Evolutionary conservation across 92 coral and sea anemone genomes (phyloP).

Genomic region (Siderastrea siderea): DNA sequence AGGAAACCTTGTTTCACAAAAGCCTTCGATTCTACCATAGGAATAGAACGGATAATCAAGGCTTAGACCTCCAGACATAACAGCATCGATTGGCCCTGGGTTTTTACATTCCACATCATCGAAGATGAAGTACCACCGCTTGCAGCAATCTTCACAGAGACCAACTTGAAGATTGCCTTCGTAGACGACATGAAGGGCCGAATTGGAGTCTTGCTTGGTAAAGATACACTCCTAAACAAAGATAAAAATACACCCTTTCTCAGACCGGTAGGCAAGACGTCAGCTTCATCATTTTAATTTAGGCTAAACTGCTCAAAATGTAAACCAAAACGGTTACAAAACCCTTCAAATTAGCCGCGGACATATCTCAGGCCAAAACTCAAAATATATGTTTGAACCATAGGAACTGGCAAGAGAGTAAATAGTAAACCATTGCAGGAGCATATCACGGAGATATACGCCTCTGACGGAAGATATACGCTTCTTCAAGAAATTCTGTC

Average conservation of each 20-base stretch:
- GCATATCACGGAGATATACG: too few relatives aligned
- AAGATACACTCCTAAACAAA: constrained; percentile 61
- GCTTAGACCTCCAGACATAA: constrained; percentile 85
- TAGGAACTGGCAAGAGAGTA: too few relatives aligned
- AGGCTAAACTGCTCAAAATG: too few relatives aligned
- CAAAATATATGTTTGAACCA: too few relatives aligned
- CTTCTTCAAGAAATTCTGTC: too few relatives aligned
- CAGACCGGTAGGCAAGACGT: too few relatives aligned
- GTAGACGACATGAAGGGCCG: constrained; percentile 68
- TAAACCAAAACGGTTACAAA: too few relatives aligned
- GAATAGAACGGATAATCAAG: constrained; percentile 75
- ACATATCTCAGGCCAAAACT: too few relatives aligned
- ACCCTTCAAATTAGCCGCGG: too few relatives aligned
- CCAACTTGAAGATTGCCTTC: constrained; percentile 78
- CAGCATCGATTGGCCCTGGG: constrained; percentile 75
- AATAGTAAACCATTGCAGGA: too few relatives aligned
- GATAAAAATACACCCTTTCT: neutral
- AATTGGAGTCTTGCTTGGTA: constrained; percentile 47
- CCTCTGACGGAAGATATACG: too few relatives aligned
- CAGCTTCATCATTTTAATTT: too few relatives aligned
- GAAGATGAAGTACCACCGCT: constrained; percentile 76
- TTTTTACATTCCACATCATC: constrained; percentile 61
- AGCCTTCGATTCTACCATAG: constrained; percentile 82
- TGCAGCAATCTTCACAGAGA: constrained; percentile 71
- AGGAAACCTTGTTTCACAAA: constrained; percentile 68